phyloP scores from a whole-genome alignment of 1,140 invertebrate genomes.

The Penaeus vannamei region DNA sequence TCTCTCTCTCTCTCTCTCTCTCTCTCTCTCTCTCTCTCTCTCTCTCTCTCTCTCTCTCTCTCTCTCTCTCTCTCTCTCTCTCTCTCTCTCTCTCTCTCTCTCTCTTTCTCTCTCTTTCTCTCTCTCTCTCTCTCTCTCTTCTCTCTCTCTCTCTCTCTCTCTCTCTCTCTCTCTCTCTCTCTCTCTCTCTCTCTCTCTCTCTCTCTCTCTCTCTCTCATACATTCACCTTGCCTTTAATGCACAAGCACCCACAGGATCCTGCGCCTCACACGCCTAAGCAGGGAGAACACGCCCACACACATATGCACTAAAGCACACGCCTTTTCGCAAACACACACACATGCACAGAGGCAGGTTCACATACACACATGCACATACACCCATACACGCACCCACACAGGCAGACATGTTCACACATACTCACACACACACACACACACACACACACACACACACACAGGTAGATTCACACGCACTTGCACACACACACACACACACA shows the following conservation, averaged over 20 bases:
- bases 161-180: too few species aligned
- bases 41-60: neutral
- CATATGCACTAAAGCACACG: neutral
- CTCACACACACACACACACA: constrained; percentile 12
- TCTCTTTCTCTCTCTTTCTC: too few species aligned
- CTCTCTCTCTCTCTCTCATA: too few species aligned
- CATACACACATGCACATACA: neutral
- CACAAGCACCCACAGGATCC: too few species aligned
- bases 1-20: neutral
- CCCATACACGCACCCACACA: neutral
- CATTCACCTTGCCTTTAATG: too few species aligned
- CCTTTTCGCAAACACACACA: neutral
- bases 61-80: neutral
- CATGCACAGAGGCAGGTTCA: neutral
- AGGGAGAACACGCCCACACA: neutral
- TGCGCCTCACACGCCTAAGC: too few species aligned
- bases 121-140: too few species aligned
- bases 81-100: neutral
- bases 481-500: neutral
- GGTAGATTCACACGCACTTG: neutral
- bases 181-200: too few species aligned
- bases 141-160: too few species aligned
- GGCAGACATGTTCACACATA: neutral
- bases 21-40: neutral
- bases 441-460: neutral